Evolutionary conservation across 2,888 invertebrate species (phyloP).

Genomic region (Leptinotarsa tumamoca): DNA sequence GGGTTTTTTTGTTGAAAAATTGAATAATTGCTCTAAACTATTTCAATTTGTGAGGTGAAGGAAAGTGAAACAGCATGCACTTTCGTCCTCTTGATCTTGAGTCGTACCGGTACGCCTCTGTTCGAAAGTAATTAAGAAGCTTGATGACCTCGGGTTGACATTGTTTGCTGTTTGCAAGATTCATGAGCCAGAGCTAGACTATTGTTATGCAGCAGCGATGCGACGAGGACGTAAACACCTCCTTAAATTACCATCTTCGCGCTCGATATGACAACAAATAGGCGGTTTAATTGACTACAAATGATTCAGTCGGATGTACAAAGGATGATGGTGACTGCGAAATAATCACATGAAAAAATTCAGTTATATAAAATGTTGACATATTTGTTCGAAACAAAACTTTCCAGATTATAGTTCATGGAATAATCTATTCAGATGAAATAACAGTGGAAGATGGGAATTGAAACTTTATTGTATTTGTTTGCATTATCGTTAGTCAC

Average conservation of each 20-base stretch:
- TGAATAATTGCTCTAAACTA: no score
- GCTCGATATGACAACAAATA: neutral
- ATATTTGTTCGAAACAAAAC: no score
- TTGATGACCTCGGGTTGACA: slow-evolving; percentile 27
- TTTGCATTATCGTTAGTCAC: no score
- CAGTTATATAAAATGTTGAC: no score
- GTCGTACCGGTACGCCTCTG: slow-evolving; percentile 5
- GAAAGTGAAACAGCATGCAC: no score
- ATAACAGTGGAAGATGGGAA: neutral
- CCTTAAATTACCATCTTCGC: slow-evolving; percentile 8
- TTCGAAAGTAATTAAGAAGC: slow-evolving; percentile 8
- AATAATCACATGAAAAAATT: no score
- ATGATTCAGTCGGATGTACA: neutral
- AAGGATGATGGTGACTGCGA: no score
- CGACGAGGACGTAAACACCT: slow-evolving; percentile 21
- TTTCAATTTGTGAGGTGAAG: no score
- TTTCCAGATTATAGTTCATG: no score
- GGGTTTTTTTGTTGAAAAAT: no score
- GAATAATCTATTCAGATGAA: no score
- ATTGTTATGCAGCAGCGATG: slow-evolving; percentile 14
- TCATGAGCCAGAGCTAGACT: slow-evolving; percentile 20
- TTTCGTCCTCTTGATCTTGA: neutral
- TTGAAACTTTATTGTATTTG: no score
- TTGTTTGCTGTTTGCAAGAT: slow-evolving; percentile 5
- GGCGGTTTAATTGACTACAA: neutral